These are phyloP conservation scores for Melieria picta DNA, from an alignment of 2,888 invertebrate genomes.

Conservation along the genomic window DNA sequence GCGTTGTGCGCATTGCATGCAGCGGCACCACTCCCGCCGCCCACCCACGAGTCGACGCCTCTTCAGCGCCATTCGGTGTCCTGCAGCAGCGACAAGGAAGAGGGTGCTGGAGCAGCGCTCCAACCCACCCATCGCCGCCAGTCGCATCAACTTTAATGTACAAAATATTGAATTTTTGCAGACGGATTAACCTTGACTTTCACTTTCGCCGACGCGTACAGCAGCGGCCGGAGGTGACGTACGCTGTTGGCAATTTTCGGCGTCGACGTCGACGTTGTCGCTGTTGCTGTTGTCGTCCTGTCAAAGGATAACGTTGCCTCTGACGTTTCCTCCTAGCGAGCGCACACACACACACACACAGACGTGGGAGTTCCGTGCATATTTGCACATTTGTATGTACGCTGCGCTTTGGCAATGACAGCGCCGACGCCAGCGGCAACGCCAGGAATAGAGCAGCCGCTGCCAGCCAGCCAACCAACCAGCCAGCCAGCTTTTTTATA, in stretches of 20 bases:
- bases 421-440: conserved; percentile 23
- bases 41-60: too few relatives aligned
- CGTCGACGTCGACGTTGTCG: conserved; percentile 11
- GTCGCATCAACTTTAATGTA: conserved; percentile 57
- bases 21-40: too few relatives aligned
- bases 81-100: too few relatives aligned
- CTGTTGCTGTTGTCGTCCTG: conserved; percentile 32
- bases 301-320: conserved; percentile 56
- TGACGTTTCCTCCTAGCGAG: conserved; percentile 50
- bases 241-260: not conserved
- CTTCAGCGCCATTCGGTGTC: too few relatives aligned
- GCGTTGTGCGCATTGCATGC: not conserved
- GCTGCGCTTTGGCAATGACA: conserved; percentile 21
- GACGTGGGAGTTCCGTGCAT: conserved; percentile 11
- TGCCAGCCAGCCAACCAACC: conserved; percentile 30
- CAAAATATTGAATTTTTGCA: conserved; percentile 61
- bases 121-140: not conserved
- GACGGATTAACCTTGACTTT: conserved; percentile 66
- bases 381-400: conserved; percentile 41
- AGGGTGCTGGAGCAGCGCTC: too few relatives aligned
- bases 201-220: conserved; percentile 56
- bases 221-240: conserved; percentile 1
- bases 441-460: conserved; percentile 31
- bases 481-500: conserved; percentile 53
- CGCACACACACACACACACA: conserved; percentile 26